Evolutionary conservation across 1,140 invertebrate species (phyloP), one percentile per base, ranked within the genome.

Genomic region (Neodiprion virginianus): DNA sequence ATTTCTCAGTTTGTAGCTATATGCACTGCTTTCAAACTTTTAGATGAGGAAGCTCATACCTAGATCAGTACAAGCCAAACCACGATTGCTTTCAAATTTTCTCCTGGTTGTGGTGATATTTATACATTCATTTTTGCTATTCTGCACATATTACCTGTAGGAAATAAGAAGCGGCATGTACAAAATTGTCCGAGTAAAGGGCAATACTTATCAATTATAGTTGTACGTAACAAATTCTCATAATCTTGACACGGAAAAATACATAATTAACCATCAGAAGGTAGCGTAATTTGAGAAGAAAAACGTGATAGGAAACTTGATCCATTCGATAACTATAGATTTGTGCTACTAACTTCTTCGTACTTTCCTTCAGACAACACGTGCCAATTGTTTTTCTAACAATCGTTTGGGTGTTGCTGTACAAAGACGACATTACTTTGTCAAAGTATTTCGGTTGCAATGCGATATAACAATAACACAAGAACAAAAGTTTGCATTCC

Each of bases 381-480:
- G 78, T 79, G 79, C 79, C 85, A 87, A 87, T 87, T 87, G 85
- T 87, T 87, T 87, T 87, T 87, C 85, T 87, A 87, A 87, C 84
- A 87, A 83, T 81, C 72, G 71, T 78, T 69, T 69, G 14, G 67
- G 17, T 21, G 14, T 69, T 47, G 11, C 67, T 23, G 11, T 70
- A 69, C 10, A 66, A n/a, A 71, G 28, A 70, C 65, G 28, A 21
- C 14, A 71, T 28, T 53, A 14, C 17, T 10, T 21, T 21, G 2
- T 40, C 67, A 68, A 11, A 68, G 47, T 68, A 23, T 68, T 10
- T 68, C 67, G 10, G 48, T 17, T 71, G 49, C 11, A 47, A 69
- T 40, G 28, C 10, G 17, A 70, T 8, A 11, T 28, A 67, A 21
- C 72, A 65, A 68, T 67, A 66, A 48, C n/a, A 23, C 66, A 72